Percentiles rank a stretch among this genome's conserved stretches.
Evolutionary conservation across 2,888 invertebrate genomes (phyloP).

Genomic region (Cheilosia grossa): DNA sequence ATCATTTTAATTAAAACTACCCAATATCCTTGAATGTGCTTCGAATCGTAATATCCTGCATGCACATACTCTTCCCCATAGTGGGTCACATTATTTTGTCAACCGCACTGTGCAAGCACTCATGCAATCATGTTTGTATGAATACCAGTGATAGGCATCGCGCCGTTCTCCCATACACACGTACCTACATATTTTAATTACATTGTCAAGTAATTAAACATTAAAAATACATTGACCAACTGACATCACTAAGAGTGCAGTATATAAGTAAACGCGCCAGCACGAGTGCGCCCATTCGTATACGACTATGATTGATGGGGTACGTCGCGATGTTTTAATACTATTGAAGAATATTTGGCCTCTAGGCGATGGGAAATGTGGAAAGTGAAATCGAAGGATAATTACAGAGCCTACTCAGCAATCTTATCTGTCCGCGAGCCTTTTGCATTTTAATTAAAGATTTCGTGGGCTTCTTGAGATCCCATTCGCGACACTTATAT

Average conservation of each 20-base stretch:
- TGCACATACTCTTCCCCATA: conserved; percentile 42
- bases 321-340: conserved; percentile 49
- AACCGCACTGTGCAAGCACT: conserved; percentile 43
- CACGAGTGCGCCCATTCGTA: neutral
- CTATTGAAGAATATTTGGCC: conserved; percentile 60
- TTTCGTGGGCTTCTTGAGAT: conserved; percentile 28
- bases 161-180: conserved; percentile 7
- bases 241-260: conserved; percentile 52
- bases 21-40: conserved; percentile 68
- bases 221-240: conserved; percentile 72
- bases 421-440: conserved; percentile 32
- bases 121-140: conserved; percentile 27
- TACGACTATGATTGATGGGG: conserved; percentile 62
- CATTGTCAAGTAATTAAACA: conserved; percentile 75
- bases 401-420: conserved; percentile 65
- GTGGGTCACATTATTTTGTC: conserved; percentile 63
- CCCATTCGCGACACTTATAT: conserved; percentile 21
- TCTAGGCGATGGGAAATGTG: conserved; percentile 7
- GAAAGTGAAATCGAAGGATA: conserved; percentile 60
- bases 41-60: conserved; percentile 59
- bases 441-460: conserved; percentile 64
- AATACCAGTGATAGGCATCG: conserved; percentile 59
- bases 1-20: conserved; percentile 74
- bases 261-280: neutral
- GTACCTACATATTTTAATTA: conserved; percentile 68